Base-by-base conservation (phyloP, 2,888 invertebrate genomes). In the Pedicia rivosa region DNA sequence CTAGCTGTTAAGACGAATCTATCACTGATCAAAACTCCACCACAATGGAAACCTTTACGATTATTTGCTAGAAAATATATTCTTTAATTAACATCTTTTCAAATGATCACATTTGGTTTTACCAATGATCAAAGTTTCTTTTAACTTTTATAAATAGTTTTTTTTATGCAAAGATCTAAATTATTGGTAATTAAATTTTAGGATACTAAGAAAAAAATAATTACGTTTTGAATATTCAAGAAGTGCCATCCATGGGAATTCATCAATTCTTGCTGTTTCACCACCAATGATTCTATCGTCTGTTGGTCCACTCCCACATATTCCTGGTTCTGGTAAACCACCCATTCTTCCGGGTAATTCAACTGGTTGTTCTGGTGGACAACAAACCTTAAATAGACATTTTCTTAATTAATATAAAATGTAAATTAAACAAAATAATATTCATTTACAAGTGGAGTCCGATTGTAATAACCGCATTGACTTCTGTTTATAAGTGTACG, bases 41-140 rank as follows among this genome's bases (percentile, higher is more conserved):
- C 78, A 48, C 79, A 78, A 44, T 72, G 70, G 43, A 72, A 74
- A 1, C 70, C 67, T 48, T 55, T 59, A 2, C 63, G 64, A 9
- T 63, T 64, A 29, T 65, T 70, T 53, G 67, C 67, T 68, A 24
- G 24, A 40, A 33, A 12, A 9, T 8, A 17, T 19, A n/a, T n/a
- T n/a, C n/a, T n/a, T n/a, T n/a, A n/a, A n/a, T n/a, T n/a, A n/a
- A n/a, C n/a, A n/a, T n/a, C n/a, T n/a, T n/a, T n/a, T n/a, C n/a
- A n/a, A n/a, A n/a, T n/a, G n/a, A n/a, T n/a, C n/a, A n/a, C n/a
- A n/a, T n/a, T n/a, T n/a, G n/a, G n/a, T n/a, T n/a, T n/a, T n/a
- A n/a, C n/a, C n/a, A n/a, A n/a, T n/a, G n/a, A n/a, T n/a, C n/a
- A n/a, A n/a, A n/a, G n/a, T n/a, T n/a, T n/a, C n/a, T n/a, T n/a